Conservation (phyloP, 2,113 vertebrate genomes). For the Neotoma lepida region DNA sequence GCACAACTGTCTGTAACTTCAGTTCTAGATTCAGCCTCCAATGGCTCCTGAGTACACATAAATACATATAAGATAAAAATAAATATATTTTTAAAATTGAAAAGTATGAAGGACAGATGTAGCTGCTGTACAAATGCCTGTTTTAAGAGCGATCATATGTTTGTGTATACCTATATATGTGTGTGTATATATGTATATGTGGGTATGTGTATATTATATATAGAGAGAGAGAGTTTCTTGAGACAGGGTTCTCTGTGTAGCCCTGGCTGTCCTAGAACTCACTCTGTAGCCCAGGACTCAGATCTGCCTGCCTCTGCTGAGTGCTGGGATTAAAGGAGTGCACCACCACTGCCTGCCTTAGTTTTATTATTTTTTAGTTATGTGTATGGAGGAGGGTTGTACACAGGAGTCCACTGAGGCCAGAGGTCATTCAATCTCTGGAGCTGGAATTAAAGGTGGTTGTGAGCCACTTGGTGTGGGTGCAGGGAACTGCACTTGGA, state of each 20-base stretch:
- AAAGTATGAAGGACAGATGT: background rate
- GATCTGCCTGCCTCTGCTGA: background rate
- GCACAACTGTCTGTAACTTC: background rate
- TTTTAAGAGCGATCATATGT: background rate
- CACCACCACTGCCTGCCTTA: background rate
- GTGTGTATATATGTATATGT: no score
- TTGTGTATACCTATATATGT: background rate
- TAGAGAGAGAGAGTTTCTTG: background rate
- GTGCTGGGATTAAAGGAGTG: background rate
- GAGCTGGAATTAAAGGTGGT: background rate
- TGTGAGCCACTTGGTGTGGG: no score
- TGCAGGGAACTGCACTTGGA: background rate
- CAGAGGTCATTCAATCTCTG: no score
- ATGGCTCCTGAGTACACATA: background rate
- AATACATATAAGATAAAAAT: background rate
- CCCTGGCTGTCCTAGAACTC: background rate
- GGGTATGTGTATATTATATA: no score
- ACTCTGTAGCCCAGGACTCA: background rate
- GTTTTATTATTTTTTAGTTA: background rate
- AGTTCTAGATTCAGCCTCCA: background rate
- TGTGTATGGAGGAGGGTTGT: background rate
- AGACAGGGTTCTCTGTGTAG: background rate
- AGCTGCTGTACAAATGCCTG: background rate
- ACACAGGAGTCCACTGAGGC: background rate
- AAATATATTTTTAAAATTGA: background rate